Evolutionary conservation across 2,113 vertebrate species (phyloP).

Genomic region (Dissostichus mawsoni): DNA sequence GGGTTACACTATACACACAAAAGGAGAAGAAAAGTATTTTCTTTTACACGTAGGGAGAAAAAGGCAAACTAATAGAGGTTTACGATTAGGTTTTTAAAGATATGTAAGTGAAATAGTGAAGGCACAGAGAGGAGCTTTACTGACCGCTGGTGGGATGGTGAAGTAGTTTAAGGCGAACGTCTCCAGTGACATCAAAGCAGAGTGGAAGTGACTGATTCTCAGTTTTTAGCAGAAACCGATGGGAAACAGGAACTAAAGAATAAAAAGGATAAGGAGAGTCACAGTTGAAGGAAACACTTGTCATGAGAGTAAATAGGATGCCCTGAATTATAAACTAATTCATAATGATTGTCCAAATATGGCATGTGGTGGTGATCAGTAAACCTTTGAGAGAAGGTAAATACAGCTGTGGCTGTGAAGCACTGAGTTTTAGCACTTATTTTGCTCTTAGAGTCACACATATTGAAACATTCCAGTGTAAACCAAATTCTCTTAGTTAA

Average conservation of each 20-base stretch:
- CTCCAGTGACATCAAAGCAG: constrained; percentile 70
- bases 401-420: too few relatives aligned
- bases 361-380: too few relatives aligned
- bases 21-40: not conserved
- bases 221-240: constrained; percentile 70
- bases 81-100: too few relatives aligned
- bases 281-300: not conserved
- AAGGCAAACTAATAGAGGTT: not conserved
- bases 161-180: constrained; percentile 65
- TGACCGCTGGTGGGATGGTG: constrained; percentile 67
- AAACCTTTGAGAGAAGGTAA: too few relatives aligned
- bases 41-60: not conserved
- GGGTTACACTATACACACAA: not conserved
- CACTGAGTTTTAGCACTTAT: too few relatives aligned
- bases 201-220: constrained; percentile 59
- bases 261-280: constrained; percentile 9
- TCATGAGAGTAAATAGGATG: too few relatives aligned
- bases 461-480: too few relatives aligned
- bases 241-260: constrained; percentile 15
- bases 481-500: too few relatives aligned
- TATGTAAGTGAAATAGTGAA: not conserved
- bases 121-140: constrained; percentile 11
- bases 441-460: too few relatives aligned
- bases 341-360: too few relatives aligned
- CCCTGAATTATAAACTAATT: too few relatives aligned